Base-by-base conservation (phyloP, 64 coral and sea anemone genomes). In the Montipora capricornis region DNA sequence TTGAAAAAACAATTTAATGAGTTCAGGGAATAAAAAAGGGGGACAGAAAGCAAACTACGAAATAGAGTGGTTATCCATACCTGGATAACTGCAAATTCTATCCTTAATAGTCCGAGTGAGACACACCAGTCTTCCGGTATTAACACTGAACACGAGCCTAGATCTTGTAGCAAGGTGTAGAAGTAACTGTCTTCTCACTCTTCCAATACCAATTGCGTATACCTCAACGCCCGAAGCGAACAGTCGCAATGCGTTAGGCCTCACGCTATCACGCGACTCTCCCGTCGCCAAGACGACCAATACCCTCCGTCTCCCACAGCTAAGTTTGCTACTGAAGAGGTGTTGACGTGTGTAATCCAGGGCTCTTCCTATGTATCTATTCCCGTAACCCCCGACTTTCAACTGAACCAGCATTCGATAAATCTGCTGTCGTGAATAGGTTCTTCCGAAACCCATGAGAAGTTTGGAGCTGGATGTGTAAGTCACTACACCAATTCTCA, bases 251-350 rank as follows among this genome's bases (percentile, higher is more conserved):
- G 92, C 70, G 24, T 84, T 60, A 22, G 49, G 77, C 10, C 37
- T 78, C 4, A 93, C 62, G 10, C 74, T 67, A 87, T 93, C 92
- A 6, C 52, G 83, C 4, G 92, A 88, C 44, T 44, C 74, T 76
- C 92, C 92, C 3, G 74, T 80, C 12, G 92, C 80, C 19, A 93
- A 68, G 17, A 93, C 75, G 44, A 93, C 50, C n/a, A 93, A 64
- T 6, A 93, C 92, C 51, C 92, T 93, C 24, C 81, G 78, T 58
- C 84, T 75, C 4, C 92, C 84, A 53, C 92, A 93, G 16, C 83
- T 44, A 3, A 84, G 92, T 58, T 15, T 93, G 64, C 66, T 53
- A 69, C 29, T 20, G 67, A 93, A 93, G 12, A 93, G 60, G 20
- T 93, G 61, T 26, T 13, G 85, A 19, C 48, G 20, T 15, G 84